Base-by-base conservation (phyloP, 2,797 vertebrate species). In the Darevskia mixta region DNA sequence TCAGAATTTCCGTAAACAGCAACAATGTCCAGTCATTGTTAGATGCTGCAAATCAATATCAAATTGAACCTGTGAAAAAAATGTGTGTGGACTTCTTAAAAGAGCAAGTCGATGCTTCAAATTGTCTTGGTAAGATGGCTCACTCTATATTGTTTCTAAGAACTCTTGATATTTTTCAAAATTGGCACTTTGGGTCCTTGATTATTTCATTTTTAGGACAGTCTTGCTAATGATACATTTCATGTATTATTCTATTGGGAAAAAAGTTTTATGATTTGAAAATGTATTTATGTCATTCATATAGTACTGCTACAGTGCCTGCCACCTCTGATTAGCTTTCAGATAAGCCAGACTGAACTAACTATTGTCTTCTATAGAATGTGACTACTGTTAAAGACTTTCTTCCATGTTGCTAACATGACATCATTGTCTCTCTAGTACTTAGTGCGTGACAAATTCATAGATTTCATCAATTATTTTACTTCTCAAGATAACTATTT, bases 71-170 rank as follows among this genome's bases (percentile, higher is more conserved):
- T 18, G 99, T 99, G 92, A 99, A 99, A 97, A 99, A 98, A 96
- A 99, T 99, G 98, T 99, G 98, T 92, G 98, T 99, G 93, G 98
- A 99, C 91, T 99, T 99, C 93, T 97, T 99, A 73, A 99, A 99
- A 97, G 98, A 98, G 91, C 98, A 99, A 97, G 98, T 99, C 86
- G 99, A 99, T 96, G 98, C 98, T 90, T 99, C 99, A 88, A 99
- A 99, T 95, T 99, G 99, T 93, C 97, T 99, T 69, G 98, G 99
- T 99, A 97, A 98, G 96, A 92, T 45, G 64, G 20, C 27, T 58
- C 64, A 23, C 13, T 58, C 8, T 35, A 18, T 35, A 69, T 72
- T 43, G 11, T 43, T 87, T 84, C 49, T 8, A 72, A 77, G 43
- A 55, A 13, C 71, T 32, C n/a, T 73, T n/a, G 29, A 72, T n/a